Base-by-base conservation (phyloP, 1,140 invertebrate species). In the Sitodiplosis mosellana region DNA sequence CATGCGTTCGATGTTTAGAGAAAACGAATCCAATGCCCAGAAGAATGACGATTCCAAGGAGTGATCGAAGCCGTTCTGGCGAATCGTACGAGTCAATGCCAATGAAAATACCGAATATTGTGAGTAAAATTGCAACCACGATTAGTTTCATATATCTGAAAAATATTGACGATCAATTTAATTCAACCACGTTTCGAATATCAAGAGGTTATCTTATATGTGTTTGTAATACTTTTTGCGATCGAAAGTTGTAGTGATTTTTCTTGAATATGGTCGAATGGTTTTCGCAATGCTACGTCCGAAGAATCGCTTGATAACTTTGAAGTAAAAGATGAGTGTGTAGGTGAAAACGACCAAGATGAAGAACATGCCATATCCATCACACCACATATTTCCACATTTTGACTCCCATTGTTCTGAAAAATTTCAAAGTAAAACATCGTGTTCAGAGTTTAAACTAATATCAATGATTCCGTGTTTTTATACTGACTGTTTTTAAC, bases 331-430 rank as follows among this genome's bases (percentile, higher is more conserved):
- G 12, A 83, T 43, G 15, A 69, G 67, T 48, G 74, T 65, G 53
- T 83, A 81, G 18, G 71, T 59, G 22, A 85, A 66, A 18, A 60
- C 55, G 1, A 80, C 64, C 0, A 88, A 54, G 11, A 87, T 69
- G 10, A 86, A 59, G 1, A 89, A 63, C 57, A 85, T 73, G 41
- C 82, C 81, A 54, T 83, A 78, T 1, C 84, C 84, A 46, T 74
- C 52, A 54, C 83, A 85, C 53, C 73, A 81, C 6, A 58, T 58
- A 17, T 59, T 57, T 3, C 53, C 56, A 42, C 61, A 64, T 14
- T 48, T 17, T 14, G 27, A 10, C 10, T 46, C 53, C 14, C 6
- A 50, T 38, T 5, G 12, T n/a, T n/a, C 36, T 38, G 36, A 3
- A 14, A n/a, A 14, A 38, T 38, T 38, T n/a, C 12, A 7, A 8